Conservation (phyloP, 2,888 invertebrate genomes). For the Himalopsyche kuldschensis region DNA sequence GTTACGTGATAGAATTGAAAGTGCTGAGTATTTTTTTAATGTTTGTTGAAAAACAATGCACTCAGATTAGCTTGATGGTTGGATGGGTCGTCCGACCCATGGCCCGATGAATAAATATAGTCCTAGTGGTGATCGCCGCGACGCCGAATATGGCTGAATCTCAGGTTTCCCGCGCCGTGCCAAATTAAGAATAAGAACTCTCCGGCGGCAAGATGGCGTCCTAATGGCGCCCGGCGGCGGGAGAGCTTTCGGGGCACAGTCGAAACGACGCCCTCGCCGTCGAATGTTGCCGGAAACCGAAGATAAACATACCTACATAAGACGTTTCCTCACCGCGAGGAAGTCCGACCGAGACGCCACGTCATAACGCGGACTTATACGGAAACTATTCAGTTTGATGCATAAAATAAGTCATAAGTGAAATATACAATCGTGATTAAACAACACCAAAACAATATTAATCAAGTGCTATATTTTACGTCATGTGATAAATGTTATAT, state of each 20-base stretch:
- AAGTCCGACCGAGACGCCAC: background rate
- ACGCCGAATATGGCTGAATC: conserved; percentile 70
- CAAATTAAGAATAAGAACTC: conserved; percentile 69
- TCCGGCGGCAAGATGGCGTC: conserved; percentile 42
- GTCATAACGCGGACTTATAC: background rate
- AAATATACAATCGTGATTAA: background rate
- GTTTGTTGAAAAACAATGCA: background rate
- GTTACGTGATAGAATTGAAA: background rate
- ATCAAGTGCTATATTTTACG: background rate
- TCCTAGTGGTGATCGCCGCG: conserved; percentile 47
- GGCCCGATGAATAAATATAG: conserved; percentile 29
- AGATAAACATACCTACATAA: conserved; percentile 20
- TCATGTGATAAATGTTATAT: background rate
- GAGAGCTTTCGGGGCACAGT: background rate
- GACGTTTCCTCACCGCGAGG: conserved; percentile 6
- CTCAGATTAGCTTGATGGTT: background rate
- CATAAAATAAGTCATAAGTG: background rate
- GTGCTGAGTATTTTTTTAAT: background rate
- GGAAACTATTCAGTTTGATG: background rate
- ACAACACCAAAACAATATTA: background rate
- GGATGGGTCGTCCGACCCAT: background rate
- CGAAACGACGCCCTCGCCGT: conserved; percentile 8
- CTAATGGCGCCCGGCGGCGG: conserved; percentile 43
- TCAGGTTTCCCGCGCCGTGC: conserved; percentile 65
- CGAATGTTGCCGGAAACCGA: conserved; percentile 38